These are phyloP conservation scores for Bombylius major DNA, from an alignment of 2,888 invertebrate genomes.

Conservation along the genomic window DNA sequence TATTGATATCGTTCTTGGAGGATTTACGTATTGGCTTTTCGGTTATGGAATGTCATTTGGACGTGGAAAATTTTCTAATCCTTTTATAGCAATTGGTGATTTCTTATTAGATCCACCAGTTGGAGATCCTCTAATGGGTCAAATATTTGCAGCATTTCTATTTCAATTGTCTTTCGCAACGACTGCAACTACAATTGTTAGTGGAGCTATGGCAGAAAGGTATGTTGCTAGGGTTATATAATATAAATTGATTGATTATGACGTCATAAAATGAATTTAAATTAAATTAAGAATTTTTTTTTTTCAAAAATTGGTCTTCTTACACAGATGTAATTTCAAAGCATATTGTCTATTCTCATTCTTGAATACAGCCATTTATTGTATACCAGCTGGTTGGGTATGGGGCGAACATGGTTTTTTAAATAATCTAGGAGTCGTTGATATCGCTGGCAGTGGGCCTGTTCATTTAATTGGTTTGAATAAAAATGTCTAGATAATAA, in stretches of 20 bases:
- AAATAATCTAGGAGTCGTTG: constrained; percentile 70
- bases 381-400: constrained; percentile 88
- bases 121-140: constrained; percentile 67
- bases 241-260: no score
- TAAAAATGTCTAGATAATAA: not conserved
- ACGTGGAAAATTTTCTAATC: constrained; percentile 54
- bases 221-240: constrained; percentile 25
- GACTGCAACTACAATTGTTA: constrained; percentile 75
- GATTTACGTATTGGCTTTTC: constrained; percentile 82
- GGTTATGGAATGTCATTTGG: constrained; percentile 90
- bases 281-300: no score
- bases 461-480: constrained; percentile 70
- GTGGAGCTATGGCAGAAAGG: constrained; percentile 92
- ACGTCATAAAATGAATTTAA: no score
- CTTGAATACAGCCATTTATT: constrained; percentile 79
- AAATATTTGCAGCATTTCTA: constrained; percentile 74
- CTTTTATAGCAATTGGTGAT: constrained; percentile 73
- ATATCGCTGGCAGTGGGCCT: constrained; percentile 84
- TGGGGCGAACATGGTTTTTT: constrained; percentile 84
- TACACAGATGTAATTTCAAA: constrained; percentile 67
- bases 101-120: constrained; percentile 67
- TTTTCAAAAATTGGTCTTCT: no score
- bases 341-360: constrained; percentile 85
- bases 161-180: constrained; percentile 87
- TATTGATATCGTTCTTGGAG: constrained; percentile 84